Percentiles rank a stretch among this genome's conserved stretches.
Evolutionary conservation across 1,140 invertebrate genomes (phyloP).

Genomic region (Leucophenga varia): DNA sequence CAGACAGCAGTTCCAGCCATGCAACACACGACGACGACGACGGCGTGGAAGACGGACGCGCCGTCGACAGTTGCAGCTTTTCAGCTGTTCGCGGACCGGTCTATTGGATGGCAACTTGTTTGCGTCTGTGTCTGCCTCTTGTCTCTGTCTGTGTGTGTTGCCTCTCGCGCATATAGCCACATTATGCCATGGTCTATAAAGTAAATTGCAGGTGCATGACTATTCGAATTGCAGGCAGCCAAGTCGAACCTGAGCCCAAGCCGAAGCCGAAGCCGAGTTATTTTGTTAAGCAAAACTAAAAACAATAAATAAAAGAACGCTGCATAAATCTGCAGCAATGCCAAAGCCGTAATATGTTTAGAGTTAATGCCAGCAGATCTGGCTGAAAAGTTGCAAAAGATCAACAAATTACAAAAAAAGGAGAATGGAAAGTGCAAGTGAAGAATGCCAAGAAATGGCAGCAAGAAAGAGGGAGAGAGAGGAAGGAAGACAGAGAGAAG

Average conservation of each 20-base stretch:
- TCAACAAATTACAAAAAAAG: no score
- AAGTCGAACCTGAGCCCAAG: constrained; percentile 18
- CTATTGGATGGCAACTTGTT: constrained; percentile 32
- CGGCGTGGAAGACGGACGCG: no score
- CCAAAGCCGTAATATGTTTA: constrained; percentile 17
- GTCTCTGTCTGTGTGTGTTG: constrained; percentile 13
- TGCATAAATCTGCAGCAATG: constrained; percentile 39
- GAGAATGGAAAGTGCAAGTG: no score
- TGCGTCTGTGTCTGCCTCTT: constrained; percentile 2
- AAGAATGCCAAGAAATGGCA: no score
- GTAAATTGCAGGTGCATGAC: constrained; percentile 57
- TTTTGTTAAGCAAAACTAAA: no score
- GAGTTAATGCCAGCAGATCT: no score
- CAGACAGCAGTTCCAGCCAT: no score
- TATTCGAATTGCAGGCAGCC: constrained; percentile 44
- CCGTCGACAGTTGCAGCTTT: constrained; percentile 29
- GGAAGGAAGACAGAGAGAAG: no score
- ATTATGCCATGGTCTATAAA: constrained; percentile 56
- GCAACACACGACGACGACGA: no score
- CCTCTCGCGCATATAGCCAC: constrained; percentile 31
- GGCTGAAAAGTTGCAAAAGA: no score
- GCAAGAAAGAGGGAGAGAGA: no score
- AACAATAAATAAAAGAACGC: constrained; percentile 1
- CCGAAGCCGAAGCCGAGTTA: no score
- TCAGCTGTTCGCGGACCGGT: constrained; percentile 52